Percentiles rank a stretch among this genome's conserved stretches.
These are phyloP conservation scores for Thymelicus sylvestris DNA, from an alignment of 2,888 invertebrate genomes.

Conservation along the genomic window DNA sequence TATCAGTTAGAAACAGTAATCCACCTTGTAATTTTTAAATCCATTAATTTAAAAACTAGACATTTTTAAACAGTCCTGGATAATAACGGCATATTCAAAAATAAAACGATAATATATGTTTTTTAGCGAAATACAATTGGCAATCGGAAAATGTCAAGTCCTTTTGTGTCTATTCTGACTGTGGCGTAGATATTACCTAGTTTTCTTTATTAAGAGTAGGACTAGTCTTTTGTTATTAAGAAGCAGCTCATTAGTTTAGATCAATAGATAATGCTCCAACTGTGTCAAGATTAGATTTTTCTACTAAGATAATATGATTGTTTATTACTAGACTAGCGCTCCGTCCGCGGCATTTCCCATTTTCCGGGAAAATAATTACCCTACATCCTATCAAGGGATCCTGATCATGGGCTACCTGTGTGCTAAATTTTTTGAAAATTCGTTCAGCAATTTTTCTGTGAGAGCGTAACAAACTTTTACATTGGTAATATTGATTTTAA, in stretches of 20 bases:
- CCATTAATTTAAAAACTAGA: background rate
- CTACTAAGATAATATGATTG: background rate
- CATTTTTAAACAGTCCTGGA: background rate
- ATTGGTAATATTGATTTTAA: too few species aligned
- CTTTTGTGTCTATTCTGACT: background rate
- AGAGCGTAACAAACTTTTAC: too few species aligned
- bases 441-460: too few species aligned
- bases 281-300: background rate
- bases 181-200: background rate
- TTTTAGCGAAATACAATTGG: too few species aligned
- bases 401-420: too few species aligned
- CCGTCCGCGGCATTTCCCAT: background rate
- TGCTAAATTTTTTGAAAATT: too few species aligned
- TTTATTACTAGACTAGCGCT: background rate
- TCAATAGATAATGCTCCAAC: background rate
- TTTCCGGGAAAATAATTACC: background rate
- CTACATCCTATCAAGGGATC: background rate
- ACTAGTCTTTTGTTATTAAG: background rate
- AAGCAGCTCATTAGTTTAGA: constrained; percentile 1
- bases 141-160: background rate
- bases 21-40: background rate
- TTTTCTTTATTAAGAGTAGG: background rate
- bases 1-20: background rate
- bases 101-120: too few species aligned
- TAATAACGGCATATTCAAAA: background rate